Percentiles rank a stretch among this genome's conserved stretches.
These are phyloP conservation scores for Blastobasis adustella DNA, from an alignment of 2,888 invertebrate species.

Conservation along the genomic window DNA sequence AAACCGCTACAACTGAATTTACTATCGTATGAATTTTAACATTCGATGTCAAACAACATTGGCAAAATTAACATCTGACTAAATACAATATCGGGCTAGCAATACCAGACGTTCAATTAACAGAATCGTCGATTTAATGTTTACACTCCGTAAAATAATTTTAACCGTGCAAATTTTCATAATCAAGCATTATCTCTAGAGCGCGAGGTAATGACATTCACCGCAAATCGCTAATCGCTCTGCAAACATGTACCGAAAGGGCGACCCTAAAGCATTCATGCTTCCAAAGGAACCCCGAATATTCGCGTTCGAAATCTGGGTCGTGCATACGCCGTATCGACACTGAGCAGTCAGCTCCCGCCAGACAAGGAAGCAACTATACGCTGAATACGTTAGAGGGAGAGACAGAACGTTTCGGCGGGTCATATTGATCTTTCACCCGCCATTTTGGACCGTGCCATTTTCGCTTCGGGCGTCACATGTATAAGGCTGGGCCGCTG, in stretches of 20 bases:
- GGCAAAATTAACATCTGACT: no score
- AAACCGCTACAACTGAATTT: no score
- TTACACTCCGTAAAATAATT: conserved; percentile 40
- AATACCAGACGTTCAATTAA: conserved; percentile 31
- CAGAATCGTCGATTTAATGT: conserved; percentile 34
- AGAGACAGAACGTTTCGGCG: conserved; percentile 58
- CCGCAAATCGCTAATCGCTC: conserved; percentile 54
- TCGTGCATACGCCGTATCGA: conserved; percentile 61
- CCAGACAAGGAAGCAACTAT: conserved; percentile 36
- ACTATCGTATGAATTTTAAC: no score
- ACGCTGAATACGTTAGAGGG: conserved; percentile 28
- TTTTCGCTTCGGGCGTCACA: conserved; percentile 68
- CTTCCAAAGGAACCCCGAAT: conserved; percentile 36
- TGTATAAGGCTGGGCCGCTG: conserved; percentile 44
- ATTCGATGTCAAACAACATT: no score
- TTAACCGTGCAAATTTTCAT: conserved; percentile 45
- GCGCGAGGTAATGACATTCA: conserved; percentile 43
- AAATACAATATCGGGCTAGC: background rate
- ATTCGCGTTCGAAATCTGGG: conserved; percentile 51
- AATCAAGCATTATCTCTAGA: conserved; percentile 54
- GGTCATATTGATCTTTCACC: conserved; percentile 75
- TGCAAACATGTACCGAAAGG: conserved; percentile 42
- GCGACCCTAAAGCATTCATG: conserved; percentile 39
- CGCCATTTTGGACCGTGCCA: conserved; percentile 70
- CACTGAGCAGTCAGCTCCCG: conserved; percentile 48